Conservation (phyloP, 2,888 invertebrate species). For the Watsonalla binaria region DNA sequence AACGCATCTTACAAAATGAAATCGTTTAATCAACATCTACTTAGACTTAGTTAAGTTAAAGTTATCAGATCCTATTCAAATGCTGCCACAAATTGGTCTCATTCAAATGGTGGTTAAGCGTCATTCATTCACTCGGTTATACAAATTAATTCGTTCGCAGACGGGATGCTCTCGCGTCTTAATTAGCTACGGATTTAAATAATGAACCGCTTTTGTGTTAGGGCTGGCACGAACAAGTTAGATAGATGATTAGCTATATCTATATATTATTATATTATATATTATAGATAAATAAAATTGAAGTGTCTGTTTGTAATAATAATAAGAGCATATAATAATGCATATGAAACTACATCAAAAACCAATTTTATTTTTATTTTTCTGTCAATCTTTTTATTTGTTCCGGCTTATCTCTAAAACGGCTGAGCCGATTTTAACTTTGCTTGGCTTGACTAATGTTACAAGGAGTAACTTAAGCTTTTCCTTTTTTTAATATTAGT, state of each 20-base stretch:
- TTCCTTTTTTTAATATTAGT: too few relatives aligned
- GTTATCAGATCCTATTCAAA: constrained; percentile 29
- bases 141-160: constrained; percentile 29
- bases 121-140: constrained; percentile 24
- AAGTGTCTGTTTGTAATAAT: neutral
- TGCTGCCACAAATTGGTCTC: constrained; percentile 31
- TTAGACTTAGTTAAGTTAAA: constrained; percentile 5
- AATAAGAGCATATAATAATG: too few relatives aligned
- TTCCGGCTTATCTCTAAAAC: too few relatives aligned
- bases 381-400: neutral
- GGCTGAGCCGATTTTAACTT: too few relatives aligned
- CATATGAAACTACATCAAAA: too few relatives aligned
- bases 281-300: neutral
- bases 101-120: constrained; percentile 27
- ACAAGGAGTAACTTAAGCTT: too few relatives aligned
- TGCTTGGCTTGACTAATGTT: too few relatives aligned
- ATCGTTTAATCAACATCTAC: neutral
- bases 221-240: neutral
- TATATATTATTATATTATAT: too few relatives aligned
- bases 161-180: constrained; percentile 19
- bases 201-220: constrained; percentile 3
- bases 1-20: neutral
- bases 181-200: constrained; percentile 17
- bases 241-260: too few relatives aligned
- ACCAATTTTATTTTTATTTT: too few relatives aligned